Percentiles rank a stretch among this genome's conserved stretches.
phyloP scores from a whole-genome alignment of 37 sponge, comb jelly and placozoan genomes.

The Cliona cf. orientalis region DNA sequence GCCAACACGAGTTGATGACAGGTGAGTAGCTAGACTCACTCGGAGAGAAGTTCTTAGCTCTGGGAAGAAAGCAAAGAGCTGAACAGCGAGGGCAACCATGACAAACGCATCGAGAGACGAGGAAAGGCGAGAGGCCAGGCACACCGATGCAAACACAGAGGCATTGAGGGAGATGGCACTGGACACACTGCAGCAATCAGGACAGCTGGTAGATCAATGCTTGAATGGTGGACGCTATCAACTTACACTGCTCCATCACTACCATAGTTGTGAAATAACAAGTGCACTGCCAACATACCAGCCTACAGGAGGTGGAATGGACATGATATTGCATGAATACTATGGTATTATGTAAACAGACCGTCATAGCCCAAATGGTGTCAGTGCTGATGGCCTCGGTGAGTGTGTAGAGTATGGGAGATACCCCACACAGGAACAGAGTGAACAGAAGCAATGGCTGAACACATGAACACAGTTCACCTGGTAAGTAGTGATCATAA shows the following conservation, averaged over 20 bases:
- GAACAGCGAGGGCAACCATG: constrained; percentile 67
- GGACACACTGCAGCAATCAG: constrained; percentile 41
- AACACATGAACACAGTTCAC: no score
- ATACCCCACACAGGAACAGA: constrained; percentile 46
- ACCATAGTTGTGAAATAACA: constrained; percentile 68
- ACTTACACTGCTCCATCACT: constrained; percentile 8
- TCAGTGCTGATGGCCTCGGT: constrained; percentile 86
- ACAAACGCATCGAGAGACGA: constrained; percentile 62
- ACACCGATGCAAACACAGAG: constrained; percentile 85
- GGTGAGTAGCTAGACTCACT: background rate
- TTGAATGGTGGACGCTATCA: background rate
- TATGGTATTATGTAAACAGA: background rate
- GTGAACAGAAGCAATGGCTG: constrained; percentile 48
- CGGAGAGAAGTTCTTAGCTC: constrained; percentile 28
- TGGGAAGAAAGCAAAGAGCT: constrained; percentile 75
- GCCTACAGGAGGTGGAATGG: background rate
- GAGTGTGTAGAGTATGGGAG: constrained; percentile 62
- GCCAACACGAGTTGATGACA: background rate
- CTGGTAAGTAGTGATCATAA: background rate
- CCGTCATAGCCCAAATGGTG: constrained; percentile 87
- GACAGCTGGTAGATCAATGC: background rate
- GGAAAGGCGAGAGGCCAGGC: constrained; percentile 88
- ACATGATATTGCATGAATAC: background rate
- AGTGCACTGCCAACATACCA: constrained; percentile 52
- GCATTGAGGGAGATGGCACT: constrained; percentile 88